Evolutionary conservation across 2,888 invertebrate genomes (phyloP).

Genomic region (Andrena marginata): DNA sequence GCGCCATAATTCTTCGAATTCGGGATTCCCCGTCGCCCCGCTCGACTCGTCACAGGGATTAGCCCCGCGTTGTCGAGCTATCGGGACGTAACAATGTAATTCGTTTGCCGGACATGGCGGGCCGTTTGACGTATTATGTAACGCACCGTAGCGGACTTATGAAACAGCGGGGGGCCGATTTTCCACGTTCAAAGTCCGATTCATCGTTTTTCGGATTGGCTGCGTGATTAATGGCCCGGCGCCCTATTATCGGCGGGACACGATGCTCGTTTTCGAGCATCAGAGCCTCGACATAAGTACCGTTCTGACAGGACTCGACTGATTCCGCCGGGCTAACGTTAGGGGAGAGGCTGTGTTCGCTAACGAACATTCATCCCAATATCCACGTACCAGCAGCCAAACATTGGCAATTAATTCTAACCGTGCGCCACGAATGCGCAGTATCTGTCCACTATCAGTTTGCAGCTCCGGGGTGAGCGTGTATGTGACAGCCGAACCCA

Average conservation of each 20-base stretch:
- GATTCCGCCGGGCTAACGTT: constrained; percentile 61
- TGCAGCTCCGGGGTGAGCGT: constrained; percentile 77
- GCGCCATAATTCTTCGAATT: constrained; percentile 28
- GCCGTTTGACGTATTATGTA: constrained; percentile 30
- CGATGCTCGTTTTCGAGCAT: constrained; percentile 66
- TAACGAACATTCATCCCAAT: constrained; percentile 79
- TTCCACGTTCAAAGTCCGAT: constrained; percentile 43
- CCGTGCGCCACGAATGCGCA: constrained; percentile 75
- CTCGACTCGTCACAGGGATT: constrained; percentile 30
- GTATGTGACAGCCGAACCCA: constrained; percentile 79
- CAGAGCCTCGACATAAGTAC: constrained; percentile 70
- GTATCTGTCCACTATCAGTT: constrained; percentile 79
- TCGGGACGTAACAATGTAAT: constrained; percentile 36
- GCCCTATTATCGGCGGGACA: constrained; percentile 63
- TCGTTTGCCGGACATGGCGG: constrained; percentile 17
- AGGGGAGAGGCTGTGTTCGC: constrained; percentile 61
- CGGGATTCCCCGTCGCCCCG: neutral
- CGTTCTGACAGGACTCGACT: constrained; percentile 66
- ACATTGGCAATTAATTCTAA: constrained; percentile 82
- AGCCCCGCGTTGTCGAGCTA: constrained; percentile 19
- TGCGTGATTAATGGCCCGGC: constrained; percentile 62
- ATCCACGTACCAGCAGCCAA: constrained; percentile 74
- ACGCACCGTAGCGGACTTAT: neutral
- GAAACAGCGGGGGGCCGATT: constrained; percentile 35
- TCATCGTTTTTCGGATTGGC: constrained; percentile 47